Percentiles rank a stretch among this genome's conserved stretches.
Conservation (phyloP, 1,140 invertebrate genomes). For the Lasioglossum albipes region DNA sequence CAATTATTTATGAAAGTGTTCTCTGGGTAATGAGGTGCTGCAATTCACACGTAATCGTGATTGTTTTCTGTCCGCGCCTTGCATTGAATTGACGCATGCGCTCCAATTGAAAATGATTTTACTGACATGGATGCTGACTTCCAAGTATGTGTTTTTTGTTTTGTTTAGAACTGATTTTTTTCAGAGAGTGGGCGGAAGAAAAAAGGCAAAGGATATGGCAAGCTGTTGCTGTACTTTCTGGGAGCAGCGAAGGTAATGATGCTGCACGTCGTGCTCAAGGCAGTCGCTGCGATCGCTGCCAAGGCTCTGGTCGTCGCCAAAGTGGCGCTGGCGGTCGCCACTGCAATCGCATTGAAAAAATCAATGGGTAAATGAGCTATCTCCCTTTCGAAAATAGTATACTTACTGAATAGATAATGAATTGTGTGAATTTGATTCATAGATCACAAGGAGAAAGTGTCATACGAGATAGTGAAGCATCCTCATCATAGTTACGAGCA, state of each 20-base stretch:
- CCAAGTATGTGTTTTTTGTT: too few species aligned
- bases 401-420: not conserved
- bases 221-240: constrained; percentile 83
- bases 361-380: constrained; percentile 78
- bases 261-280: constrained; percentile 87
- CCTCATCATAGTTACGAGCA: constrained; percentile 89
- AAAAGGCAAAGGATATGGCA: constrained; percentile 80
- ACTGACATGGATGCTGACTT: too few species aligned
- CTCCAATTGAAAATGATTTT: too few species aligned
- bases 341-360: constrained; percentile 89
- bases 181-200: constrained; percentile 60
- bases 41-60: too few species aligned
- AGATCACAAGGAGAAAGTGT: constrained; percentile 85
- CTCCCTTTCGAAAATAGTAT: too few species aligned
- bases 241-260: constrained; percentile 86
- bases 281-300: constrained; percentile 86
- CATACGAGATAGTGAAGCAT: constrained; percentile 91
- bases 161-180: not conserved
- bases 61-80: too few species aligned
- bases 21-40: not conserved
- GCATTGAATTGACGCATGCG: too few species aligned
- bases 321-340: constrained; percentile 87
- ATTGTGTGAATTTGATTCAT: constrained; percentile 28
- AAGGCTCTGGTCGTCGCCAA: constrained; percentile 88
- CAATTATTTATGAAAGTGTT: not conserved